A percentile compares a stretch with the other conserved stretches of the same genome.
These are phyloP conservation scores for Brachystomella parvula DNA, from an alignment of 1,140 invertebrate species.

Conservation along the genomic window DNA sequence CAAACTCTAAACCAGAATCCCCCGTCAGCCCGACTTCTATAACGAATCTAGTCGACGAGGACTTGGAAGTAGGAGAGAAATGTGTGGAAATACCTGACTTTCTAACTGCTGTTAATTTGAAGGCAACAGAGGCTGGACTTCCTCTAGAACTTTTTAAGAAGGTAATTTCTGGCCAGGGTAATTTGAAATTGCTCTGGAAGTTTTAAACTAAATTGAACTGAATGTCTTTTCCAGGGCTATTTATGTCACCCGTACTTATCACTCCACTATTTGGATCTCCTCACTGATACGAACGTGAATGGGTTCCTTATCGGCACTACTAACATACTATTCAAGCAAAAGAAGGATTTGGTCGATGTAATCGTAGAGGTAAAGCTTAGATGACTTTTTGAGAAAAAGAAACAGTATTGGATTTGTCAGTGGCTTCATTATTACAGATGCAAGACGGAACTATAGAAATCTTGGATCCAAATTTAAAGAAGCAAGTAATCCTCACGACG, in stretches of 20 bases:
- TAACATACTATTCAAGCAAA: conserved; percentile 94
- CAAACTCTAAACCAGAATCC: not conserved
- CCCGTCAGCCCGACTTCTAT: not conserved
- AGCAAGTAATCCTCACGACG: conserved; percentile 77
- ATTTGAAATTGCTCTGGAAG: no score
- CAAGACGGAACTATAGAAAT: conserved; percentile 82
- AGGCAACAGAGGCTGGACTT: conserved; percentile 32
- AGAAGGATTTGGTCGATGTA: conserved; percentile 83
- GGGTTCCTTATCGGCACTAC: conserved; percentile 94
- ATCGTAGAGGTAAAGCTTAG: conserved; percentile 68
- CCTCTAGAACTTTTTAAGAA: conserved; percentile 33
- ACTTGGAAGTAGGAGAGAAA: conserved; percentile 12
- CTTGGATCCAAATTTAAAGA: conserved; percentile 70
- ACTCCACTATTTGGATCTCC: conserved; percentile 85
- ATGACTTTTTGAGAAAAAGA: conserved; percentile 14
- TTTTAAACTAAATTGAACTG: no score
- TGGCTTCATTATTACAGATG: conserved; percentile 42
- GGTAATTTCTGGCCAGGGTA: conserved; percentile 7
- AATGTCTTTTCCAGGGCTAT: conserved; percentile 58
- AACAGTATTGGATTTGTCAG: conserved; percentile 9
- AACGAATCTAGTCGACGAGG: conserved; percentile 21
- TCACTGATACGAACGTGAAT: conserved; percentile 76
- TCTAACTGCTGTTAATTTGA: conserved; percentile 35
- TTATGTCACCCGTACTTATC: conserved; percentile 94
- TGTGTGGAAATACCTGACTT: conserved; percentile 34